Evolutionary conservation across 2,797 vertebrate genomes (phyloP).

Genomic region (Pseudochirops cupreus): DNA sequence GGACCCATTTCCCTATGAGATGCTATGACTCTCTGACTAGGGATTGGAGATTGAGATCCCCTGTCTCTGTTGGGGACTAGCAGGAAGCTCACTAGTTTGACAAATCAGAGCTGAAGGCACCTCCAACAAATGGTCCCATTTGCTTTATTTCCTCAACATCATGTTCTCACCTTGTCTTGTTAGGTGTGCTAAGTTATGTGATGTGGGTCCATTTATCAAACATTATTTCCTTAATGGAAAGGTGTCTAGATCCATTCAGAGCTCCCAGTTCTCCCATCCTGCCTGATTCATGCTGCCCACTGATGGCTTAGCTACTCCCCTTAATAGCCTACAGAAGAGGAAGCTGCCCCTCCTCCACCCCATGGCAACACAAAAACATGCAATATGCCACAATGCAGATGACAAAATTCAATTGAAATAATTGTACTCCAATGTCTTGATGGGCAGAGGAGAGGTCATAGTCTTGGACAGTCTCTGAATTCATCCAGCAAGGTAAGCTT

Average conservation of each 20-base stretch:
- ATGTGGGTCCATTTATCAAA: constrained; percentile 77
- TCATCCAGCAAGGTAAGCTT: neutral
- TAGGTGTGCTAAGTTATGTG: constrained; percentile 81
- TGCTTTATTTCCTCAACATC: constrained; percentile 63
- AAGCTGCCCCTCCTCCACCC: neutral
- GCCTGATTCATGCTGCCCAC: constrained; percentile 81
- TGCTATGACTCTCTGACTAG: neutral
- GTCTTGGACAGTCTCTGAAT: neutral
- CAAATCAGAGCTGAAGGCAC: neutral
- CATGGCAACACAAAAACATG: neutral
- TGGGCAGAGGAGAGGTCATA: neutral
- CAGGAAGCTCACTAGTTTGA: neutral
- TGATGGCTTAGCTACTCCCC: constrained; percentile 81
- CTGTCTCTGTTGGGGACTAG: neutral
- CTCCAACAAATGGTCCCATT: constrained; percentile 49
- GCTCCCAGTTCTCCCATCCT: constrained; percentile 77
- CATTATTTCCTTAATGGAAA: constrained; percentile 79
- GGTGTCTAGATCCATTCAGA: constrained; percentile 78
- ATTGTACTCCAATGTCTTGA: neutral
- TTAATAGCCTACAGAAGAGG: constrained; percentile 76
- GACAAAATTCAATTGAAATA: neutral
- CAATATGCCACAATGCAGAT: constrained; percentile 66
- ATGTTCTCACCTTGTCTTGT: constrained; percentile 74
- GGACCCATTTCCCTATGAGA: neutral
- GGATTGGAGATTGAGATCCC: neutral